These are phyloP conservation scores for Eospalax fontanierii DNA, from an alignment of 2,797 vertebrate species.

Conservation along the genomic window DNA sequence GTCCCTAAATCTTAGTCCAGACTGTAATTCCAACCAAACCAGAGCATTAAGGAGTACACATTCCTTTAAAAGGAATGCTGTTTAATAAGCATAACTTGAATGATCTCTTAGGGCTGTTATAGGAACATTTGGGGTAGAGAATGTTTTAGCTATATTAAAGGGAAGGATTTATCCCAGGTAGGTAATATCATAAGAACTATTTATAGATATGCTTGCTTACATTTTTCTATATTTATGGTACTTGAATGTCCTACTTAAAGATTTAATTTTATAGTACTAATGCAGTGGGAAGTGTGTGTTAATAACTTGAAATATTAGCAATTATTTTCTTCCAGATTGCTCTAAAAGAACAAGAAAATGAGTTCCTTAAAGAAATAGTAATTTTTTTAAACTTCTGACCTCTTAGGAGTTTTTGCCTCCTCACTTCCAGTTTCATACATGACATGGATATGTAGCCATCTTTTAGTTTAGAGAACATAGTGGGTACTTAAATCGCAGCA, in stretches of 20 bases:
- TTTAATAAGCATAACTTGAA: background rate
- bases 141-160: slow-evolving; percentile 24
- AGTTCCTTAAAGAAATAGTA: slow-evolving; percentile 58
- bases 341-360: slow-evolving; percentile 27
- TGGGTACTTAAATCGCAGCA: background rate
- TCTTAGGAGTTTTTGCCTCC: background rate
- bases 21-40: background rate
- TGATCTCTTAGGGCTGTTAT: background rate
- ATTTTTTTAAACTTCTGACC: background rate
- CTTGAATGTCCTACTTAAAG: slow-evolving; percentile 58
- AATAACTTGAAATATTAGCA: slow-evolving; percentile 71
- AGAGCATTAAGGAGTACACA: background rate
- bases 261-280: slow-evolving; percentile 68
- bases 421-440: background rate
- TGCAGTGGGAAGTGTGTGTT: slow-evolving; percentile 56
- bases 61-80: slow-evolving; percentile 35
- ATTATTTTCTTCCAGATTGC: slow-evolving; percentile 61
- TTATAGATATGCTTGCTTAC: slow-evolving; percentile 49
- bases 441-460: background rate
- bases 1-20: background rate
- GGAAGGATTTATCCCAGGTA: slow-evolving; percentile 42
- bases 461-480: background rate
- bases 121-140: background rate
- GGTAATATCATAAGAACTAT: slow-evolving; percentile 50
- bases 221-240: slow-evolving; percentile 31